Evolutionary conservation across 2,797 vertebrate genomes (phyloP), one percentile per base, ranked within the genome.

Genomic region (Simalia tracyae): DNA sequence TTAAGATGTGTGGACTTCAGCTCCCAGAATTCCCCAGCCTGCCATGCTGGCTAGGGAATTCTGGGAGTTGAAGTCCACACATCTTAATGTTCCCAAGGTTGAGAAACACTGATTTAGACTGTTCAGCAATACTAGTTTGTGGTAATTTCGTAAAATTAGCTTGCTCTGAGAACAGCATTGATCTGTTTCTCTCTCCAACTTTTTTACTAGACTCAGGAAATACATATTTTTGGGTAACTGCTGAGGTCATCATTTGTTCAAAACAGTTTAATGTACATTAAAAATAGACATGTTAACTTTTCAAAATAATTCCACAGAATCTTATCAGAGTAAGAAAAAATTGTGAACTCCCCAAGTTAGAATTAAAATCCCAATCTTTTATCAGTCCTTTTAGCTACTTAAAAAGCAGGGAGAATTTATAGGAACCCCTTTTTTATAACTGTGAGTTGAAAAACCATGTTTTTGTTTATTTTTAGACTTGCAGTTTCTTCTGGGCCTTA

Each of bases 401-500:
- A 11, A 89, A 68, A 92, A 64, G 9, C 28, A 60, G 15, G 0
- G 8, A 46, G 19, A 46, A 8, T 81, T 10, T 46, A 46, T 54
- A 54, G 50, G 50, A 54, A 1, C 3, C 24, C 46, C 14, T 46
- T 81, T 68, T 28, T 76, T 87, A n/a, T 76, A 72, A 76, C 31
- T 60, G 11, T 60, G 5, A 42, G 9, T 2, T 5, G 0, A 24
- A 64, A 63, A 85, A 12, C 2, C 1, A 4, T 46, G 7, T 28
- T 84, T 63, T n/a, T 14, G 46, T 42, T 86, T 88, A 17, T 59
- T 96, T 96, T 3, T 97, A 99, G 99, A 99, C 97, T 97, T 99
- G 94, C 96, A 99, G 85, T 98, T 99, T 97, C 98, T 99, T 94
- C 90, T 99, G 95, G 98, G 97, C 85, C 98, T 99, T 92, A 99